Conservation (phyloP, 2,797 vertebrate genomes). For the Serranus cabrilla region DNA sequence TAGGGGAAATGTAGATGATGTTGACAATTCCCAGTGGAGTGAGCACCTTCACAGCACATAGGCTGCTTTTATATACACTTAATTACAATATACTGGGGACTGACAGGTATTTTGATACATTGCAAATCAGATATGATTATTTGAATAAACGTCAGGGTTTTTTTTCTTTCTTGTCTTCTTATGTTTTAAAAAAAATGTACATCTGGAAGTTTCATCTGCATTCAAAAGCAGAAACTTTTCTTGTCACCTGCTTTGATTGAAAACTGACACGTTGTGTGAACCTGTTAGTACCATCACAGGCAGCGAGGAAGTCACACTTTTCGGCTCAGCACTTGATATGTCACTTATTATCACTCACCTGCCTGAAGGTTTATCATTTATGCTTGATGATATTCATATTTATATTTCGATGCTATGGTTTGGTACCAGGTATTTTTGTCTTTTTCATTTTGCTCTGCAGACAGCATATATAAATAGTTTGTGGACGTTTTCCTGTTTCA, state of each 20-base stretch:
- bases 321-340: neutral
- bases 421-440: no score
- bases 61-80: neutral
- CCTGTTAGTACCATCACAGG: neutral
- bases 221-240: neutral
- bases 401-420: no score
- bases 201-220: neutral
- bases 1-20: neutral
- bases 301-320: slow-evolving; percentile 9
- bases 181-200: no score
- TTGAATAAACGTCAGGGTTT: neutral
- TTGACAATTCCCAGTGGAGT: neutral
- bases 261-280: neutral
- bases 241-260: neutral
- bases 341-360: slow-evolving; percentile 30
- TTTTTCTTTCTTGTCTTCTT: neutral
- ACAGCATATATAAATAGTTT: no score
- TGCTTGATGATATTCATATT: neutral
- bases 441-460: no score
- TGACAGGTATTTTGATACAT: neutral
- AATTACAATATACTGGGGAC: no score
- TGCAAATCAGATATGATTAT: neutral
- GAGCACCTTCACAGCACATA: neutral
- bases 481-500: no score
- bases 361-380: no score